Conservation (phyloP, 2,888 invertebrate genomes). For the Ormyrus pomaceus region DNA sequence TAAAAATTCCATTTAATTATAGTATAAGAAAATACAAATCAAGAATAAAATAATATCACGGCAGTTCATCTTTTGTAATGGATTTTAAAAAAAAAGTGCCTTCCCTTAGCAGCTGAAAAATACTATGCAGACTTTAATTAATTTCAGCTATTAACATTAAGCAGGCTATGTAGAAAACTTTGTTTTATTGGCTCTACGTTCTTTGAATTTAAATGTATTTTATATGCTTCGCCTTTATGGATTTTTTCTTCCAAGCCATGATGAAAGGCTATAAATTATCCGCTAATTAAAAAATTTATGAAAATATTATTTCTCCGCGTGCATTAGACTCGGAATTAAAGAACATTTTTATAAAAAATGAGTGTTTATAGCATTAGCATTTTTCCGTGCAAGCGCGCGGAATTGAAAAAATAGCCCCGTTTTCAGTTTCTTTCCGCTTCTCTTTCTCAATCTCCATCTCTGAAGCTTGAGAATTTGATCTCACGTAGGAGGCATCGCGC, state of each 20-base stretch:
- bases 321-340: constrained; percentile 42
- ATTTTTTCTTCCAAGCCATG: constrained; percentile 45
- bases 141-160: constrained; percentile 54
- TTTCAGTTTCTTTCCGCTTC: constrained; percentile 3
- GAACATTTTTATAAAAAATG: constrained; percentile 51
- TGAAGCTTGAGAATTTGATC: constrained; percentile 15
- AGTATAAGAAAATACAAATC: too few species aligned
- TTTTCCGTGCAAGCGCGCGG: constrained; percentile 5
- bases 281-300: constrained; percentile 57
- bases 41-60: too few species aligned
- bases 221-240: constrained; percentile 49
- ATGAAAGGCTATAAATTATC: constrained; percentile 55
- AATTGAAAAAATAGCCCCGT: not conserved
- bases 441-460: constrained; percentile 22
- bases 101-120: constrained; percentile 43
- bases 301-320: constrained; percentile 48
- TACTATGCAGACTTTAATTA: constrained; percentile 49
- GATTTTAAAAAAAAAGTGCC: constrained; percentile 30
- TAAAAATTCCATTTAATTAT: too few species aligned
- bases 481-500: not conserved
- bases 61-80: not conserved
- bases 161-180: constrained; percentile 52
- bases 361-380: constrained; percentile 45
- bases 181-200: constrained; percentile 55
- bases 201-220: constrained; percentile 56